A percentile compares a stretch with the other conserved stretches of the same genome.
These are phyloP conservation scores for Pelosia muscerda DNA, from an alignment of 2,888 invertebrate species.

Conservation along the genomic window DNA sequence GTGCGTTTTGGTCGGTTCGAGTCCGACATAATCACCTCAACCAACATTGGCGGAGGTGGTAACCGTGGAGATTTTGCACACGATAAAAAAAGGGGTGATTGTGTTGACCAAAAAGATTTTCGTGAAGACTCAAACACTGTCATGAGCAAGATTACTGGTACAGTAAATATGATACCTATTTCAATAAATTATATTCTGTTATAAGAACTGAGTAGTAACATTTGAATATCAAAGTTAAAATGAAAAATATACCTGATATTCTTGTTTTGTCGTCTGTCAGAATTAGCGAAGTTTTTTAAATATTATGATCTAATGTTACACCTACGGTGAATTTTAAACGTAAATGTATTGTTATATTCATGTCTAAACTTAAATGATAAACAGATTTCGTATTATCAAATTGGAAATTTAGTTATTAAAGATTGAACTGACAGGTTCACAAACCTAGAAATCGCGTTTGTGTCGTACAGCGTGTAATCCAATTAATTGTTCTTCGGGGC, in stretches of 20 bases:
- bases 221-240: slow-evolving; percentile 6
- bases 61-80: no score
- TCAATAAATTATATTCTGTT: background rate
- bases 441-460: no score
- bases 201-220: background rate
- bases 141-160: background rate
- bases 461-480: no score
- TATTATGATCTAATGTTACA: background rate
- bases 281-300: background rate
- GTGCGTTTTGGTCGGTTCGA: no score
- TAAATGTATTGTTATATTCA: background rate
- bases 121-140: background rate
- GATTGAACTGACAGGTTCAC: background rate
- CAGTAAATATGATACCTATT: background rate
- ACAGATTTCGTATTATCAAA: background rate
- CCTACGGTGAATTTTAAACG: background rate
- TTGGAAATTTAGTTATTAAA: background rate
- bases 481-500: no score
- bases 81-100: no score
- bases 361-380: background rate
- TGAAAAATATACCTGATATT: slow-evolving; percentile 10
- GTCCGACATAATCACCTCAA: no score
- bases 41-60: no score
- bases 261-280: background rate
- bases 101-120: background rate